These are phyloP conservation scores for Apteryx mantelli DNA, from an alignment of 2,113 vertebrate species.

Conservation along the genomic window DNA sequence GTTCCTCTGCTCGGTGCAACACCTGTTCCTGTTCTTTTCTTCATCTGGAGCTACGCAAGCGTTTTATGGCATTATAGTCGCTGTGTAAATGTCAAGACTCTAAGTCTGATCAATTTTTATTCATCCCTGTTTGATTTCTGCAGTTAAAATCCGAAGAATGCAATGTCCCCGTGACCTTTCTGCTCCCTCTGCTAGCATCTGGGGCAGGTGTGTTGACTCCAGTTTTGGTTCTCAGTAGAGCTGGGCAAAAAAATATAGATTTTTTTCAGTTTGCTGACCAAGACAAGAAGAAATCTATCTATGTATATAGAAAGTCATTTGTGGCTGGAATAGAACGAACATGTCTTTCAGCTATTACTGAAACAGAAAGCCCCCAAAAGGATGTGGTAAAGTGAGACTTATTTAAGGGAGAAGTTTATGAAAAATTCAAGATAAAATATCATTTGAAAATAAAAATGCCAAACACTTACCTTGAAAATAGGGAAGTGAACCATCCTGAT, in stretches of 20 bases:
- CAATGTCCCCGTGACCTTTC: neutral
- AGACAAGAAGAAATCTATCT: neutral
- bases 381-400: neutral
- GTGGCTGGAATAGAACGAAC: neutral
- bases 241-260: neutral
- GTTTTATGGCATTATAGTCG: neutral
- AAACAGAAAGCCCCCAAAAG: neutral
- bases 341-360: fast-evolving
- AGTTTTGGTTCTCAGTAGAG: neutral
- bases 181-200: neutral
- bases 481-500: neutral
- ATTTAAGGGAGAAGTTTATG: neutral
- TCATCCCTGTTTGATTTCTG: neutral
- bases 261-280: neutral
- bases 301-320: neutral
- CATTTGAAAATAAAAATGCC: neutral
- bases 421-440: neutral
- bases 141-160: neutral
- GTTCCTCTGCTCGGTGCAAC: neutral
- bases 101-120: neutral
- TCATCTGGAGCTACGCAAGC: neutral
- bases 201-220: fast-evolving
- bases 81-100: neutral
- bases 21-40: neutral
- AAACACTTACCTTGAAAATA: neutral